phyloP scores from a whole-genome alignment of 2,113 vertebrate genomes.

The Argyrosomus japonicus region DNA sequence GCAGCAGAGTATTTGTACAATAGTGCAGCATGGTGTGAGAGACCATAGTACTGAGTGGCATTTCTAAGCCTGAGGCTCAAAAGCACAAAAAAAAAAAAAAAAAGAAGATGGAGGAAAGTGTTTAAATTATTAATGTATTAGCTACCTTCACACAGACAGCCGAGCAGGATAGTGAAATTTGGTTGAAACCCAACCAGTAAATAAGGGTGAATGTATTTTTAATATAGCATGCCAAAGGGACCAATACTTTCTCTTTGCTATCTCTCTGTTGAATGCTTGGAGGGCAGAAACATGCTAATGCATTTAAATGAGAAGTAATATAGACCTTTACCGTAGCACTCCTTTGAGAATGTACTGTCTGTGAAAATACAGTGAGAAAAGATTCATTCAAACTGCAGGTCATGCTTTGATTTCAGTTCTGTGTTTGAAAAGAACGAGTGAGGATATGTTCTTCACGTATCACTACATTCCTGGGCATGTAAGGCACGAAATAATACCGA shows the following conservation, averaged over 20 bases:
- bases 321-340: constrained; percentile 43
- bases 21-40: constrained; percentile 27
- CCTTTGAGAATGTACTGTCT: constrained; percentile 34
- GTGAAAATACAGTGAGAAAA: constrained; percentile 31
- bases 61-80: constrained; percentile 49
- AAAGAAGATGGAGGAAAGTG: constrained; percentile 21
- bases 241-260: constrained; percentile 29
- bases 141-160: constrained; percentile 58
- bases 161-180: constrained; percentile 45
- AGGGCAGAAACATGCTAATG: constrained; percentile 61
- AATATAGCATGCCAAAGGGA: constrained; percentile 50
- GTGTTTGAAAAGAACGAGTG: constrained; percentile 5
- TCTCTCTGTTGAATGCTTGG: constrained; percentile 44
- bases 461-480: background rate
- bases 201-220: constrained; percentile 61
- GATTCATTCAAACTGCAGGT: constrained; percentile 15
- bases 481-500: background rate
- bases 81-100: constrained; percentile 54
- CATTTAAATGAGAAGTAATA: constrained; percentile 57
- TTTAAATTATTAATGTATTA: constrained; percentile 73
- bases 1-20: constrained; percentile 24
- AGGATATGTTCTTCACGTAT: background rate
- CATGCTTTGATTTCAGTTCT: background rate
- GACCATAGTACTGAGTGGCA: constrained; percentile 21
- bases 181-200: constrained; percentile 52